Percentiles rank a stretch among this genome's conserved stretches.
phyloP scores from a whole-genome alignment of 2,888 invertebrate species.

The Serripes groenlandicus region DNA sequence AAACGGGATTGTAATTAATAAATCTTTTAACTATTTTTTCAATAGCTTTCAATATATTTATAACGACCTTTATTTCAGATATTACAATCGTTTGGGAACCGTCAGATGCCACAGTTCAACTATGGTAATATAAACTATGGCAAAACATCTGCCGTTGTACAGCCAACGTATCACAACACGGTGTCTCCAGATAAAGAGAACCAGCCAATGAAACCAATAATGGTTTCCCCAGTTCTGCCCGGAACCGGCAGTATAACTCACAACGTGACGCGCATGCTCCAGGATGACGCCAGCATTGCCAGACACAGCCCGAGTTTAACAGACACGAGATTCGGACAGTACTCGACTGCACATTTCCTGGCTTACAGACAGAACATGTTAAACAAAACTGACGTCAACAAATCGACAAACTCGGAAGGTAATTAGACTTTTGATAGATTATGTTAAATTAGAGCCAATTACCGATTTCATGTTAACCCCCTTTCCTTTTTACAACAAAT shows the following conservation, averaged over 20 bases:
- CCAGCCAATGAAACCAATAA: constrained; percentile 35
- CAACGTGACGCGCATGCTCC: constrained; percentile 60
- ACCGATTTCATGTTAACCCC: neutral
- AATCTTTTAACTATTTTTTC: no score
- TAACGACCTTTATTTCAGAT: constrained; percentile 37
- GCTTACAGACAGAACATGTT: constrained; percentile 1
- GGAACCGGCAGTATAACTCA: constrained; percentile 60
- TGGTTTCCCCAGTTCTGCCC: constrained; percentile 53
- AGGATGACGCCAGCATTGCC: constrained; percentile 4
- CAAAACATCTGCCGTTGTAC: constrained; percentile 56
- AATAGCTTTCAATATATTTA: no score
- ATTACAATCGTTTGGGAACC: constrained; percentile 45
- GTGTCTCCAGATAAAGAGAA: constrained; percentile 62
- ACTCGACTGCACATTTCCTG: constrained; percentile 46
- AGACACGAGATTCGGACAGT: constrained; percentile 24
- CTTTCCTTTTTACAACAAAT: no score
- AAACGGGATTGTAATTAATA: no score
- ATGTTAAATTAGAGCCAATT: neutral
- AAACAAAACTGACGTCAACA: constrained; percentile 9
- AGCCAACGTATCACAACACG: constrained; percentile 42
- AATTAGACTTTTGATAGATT: neutral
- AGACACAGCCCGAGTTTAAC: constrained; percentile 6
- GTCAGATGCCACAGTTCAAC: constrained; percentile 19
- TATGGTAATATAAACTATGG: neutral
- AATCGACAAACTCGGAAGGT: constrained; percentile 16